Evolutionary conservation across 2,888 invertebrate species (phyloP).

Genomic region (Ormyrus rosae): DNA sequence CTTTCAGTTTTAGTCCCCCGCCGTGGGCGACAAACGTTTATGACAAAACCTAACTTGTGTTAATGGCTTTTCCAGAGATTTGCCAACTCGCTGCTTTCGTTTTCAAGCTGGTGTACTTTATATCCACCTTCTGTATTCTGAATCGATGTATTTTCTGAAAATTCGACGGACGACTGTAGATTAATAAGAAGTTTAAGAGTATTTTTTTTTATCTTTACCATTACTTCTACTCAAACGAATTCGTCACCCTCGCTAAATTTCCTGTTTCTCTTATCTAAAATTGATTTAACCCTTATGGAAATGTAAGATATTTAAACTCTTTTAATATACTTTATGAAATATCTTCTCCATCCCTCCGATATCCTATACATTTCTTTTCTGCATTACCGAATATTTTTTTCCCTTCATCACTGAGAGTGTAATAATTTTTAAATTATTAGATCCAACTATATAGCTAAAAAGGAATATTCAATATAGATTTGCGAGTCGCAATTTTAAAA

Average conservation of each 20-base stretch:
- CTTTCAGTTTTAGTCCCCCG: background rate
- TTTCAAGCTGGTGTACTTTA: too few species aligned
- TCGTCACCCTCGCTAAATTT: background rate
- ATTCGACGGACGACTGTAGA: background rate
- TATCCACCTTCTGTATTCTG: too few species aligned
- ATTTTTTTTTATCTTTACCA: slow-evolving; percentile 4
- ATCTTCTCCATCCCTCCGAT: too few species aligned
- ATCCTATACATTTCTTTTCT: too few species aligned
- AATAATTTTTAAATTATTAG: too few species aligned
- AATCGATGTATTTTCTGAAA: background rate
- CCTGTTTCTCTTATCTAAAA: background rate
- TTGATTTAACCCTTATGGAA: slow-evolving; percentile 8
- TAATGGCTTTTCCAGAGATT: slow-evolving; percentile 17
- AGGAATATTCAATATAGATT: too few species aligned
- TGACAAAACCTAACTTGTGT: slow-evolving; percentile 35
- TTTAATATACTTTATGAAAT: background rate
- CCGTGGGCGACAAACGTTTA: slow-evolving; percentile 8
- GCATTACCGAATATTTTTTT: too few species aligned
- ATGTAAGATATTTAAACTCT: slow-evolving; percentile 19
- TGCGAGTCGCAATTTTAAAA: too few species aligned
- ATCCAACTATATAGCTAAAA: too few species aligned
- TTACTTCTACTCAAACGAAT: background rate
- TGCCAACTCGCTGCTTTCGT: too few species aligned
- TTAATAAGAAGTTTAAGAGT: too few species aligned
- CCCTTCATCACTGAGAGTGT: too few species aligned